A percentile compares a stretch with the other conserved stretches of the same genome.
phyloP scores from a whole-genome alignment of 2,797 vertebrate genomes.

The Acanthopagrus latus region DNA sequence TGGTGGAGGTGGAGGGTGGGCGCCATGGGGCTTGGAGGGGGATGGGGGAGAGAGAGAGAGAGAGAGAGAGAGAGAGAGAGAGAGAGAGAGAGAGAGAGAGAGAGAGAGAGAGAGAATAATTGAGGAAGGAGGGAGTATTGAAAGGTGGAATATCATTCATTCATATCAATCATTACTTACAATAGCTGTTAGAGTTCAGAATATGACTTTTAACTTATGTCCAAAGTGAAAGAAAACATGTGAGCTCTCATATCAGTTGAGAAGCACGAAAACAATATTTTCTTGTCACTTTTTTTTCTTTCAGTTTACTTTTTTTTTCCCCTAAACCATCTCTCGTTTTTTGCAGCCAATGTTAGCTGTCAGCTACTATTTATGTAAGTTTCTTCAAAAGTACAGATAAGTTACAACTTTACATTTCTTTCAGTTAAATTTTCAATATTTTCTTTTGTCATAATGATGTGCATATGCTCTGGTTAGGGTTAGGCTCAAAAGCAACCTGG shows the following conservation, averaged over 20 bases:
- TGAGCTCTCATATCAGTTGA: neutral
- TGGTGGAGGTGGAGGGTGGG: constrained; percentile 73
- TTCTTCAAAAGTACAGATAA: too few species aligned
- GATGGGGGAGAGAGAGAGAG: constrained; percentile 16
- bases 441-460: too few species aligned
- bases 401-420: too few species aligned
- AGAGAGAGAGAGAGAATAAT: too few species aligned
- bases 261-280: neutral
- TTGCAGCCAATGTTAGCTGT: neutral
- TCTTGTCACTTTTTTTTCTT: neutral
- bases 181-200: constrained; percentile 48
- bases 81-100: constrained; percentile 10
- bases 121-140: constrained; percentile 55
- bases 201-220: constrained; percentile 43
- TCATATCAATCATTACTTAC: constrained; percentile 83
- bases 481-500: too few species aligned
- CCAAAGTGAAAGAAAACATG: constrained; percentile 24
- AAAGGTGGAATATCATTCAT: too few species aligned
- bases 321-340: neutral
- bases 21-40: constrained; percentile 56
- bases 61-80: neutral
- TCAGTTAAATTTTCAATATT: too few species aligned
- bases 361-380: neutral
- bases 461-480: too few species aligned
- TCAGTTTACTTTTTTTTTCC: neutral